Evolutionary conservation across 2,888 invertebrate genomes (phyloP).

Genomic region (Anodontia alba): DNA sequence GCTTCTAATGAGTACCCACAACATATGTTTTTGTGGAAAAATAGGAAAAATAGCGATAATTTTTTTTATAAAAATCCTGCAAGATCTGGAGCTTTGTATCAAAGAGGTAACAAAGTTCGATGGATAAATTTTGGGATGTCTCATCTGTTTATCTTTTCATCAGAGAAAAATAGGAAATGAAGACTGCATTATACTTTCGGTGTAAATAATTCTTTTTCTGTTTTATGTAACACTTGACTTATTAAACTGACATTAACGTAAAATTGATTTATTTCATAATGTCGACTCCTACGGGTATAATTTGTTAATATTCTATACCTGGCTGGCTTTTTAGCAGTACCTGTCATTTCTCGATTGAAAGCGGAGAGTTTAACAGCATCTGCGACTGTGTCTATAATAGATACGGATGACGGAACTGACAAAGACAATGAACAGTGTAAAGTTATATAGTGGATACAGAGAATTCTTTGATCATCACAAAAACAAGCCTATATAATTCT

Average conservation of each 20-base stretch:
- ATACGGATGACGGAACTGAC: too few species aligned
- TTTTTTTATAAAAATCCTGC: too few species aligned
- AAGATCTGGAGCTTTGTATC: too few species aligned
- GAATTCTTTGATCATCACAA: too few species aligned
- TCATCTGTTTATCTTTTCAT: not conserved
- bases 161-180: conserved; percentile 1
- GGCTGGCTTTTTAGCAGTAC: not conserved
- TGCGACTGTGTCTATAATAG: not conserved
- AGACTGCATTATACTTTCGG: not conserved
- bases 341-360: not conserved
- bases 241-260: not conserved
- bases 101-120: not conserved
- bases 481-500: too few species aligned
- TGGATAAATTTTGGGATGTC: not conserved
- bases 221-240: not conserved
- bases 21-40: too few species aligned
- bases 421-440: too few species aligned
- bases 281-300: not conserved
- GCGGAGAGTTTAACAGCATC: not conserved
- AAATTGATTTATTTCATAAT: not conserved
- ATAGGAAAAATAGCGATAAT: too few species aligned
- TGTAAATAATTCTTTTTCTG: not conserved
- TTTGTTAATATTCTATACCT: too few species aligned
- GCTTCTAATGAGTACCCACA: too few species aligned
- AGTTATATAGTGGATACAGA: too few species aligned